These are phyloP conservation scores for Aplysina aerophoba DNA, from an alignment of 37 sponge, comb jelly and placozoan genomes.

Conservation along the genomic window DNA sequence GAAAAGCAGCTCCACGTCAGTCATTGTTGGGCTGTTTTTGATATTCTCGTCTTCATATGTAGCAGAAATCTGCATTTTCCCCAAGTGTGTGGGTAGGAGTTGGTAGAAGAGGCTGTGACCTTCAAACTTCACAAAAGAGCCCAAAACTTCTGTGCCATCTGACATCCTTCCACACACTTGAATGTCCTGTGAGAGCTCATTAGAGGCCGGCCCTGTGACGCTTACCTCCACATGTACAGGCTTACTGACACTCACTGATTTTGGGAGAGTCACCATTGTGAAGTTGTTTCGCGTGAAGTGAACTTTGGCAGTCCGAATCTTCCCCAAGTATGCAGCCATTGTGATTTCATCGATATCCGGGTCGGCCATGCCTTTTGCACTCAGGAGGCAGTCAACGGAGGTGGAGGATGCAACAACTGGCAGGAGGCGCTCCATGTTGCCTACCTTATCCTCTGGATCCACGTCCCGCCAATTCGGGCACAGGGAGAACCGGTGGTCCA, in stretches of 20 bases:
- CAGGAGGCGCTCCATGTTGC: slow-evolving; percentile 75
- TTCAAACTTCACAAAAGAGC: not conserved
- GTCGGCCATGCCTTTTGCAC: slow-evolving; percentile 71
- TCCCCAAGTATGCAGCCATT: slow-evolving; percentile 71
- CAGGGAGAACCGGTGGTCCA: slow-evolving; percentile 69
- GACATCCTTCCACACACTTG: not conserved
- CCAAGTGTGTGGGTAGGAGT: not conserved
- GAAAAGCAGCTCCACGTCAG: not conserved
- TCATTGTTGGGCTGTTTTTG: not conserved
- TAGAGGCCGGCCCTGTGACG: not conserved
- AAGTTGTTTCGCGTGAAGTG: not conserved
- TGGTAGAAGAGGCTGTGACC: not conserved
- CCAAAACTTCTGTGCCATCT: not conserved
- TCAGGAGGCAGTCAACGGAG: slow-evolving; percentile 65
- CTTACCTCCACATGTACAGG: not conserved
- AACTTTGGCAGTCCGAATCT: slow-evolving; percentile 70
- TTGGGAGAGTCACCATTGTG: slow-evolving; percentile 35
- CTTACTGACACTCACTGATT: slow-evolving; percentile 6
- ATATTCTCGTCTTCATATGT: not conserved
- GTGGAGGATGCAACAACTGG: slow-evolving; percentile 64
- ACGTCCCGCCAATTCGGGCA: slow-evolving; percentile 66
- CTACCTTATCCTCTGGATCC: slow-evolving; percentile 60
- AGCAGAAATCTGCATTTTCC: slow-evolving; percentile 12
- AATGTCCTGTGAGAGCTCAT: not conserved
- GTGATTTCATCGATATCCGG: slow-evolving; percentile 85